Evolutionary conservation across 1,140 invertebrate species (phyloP), one percentile per base, ranked within the genome.

Genomic region (Drosophila leontia): DNA sequence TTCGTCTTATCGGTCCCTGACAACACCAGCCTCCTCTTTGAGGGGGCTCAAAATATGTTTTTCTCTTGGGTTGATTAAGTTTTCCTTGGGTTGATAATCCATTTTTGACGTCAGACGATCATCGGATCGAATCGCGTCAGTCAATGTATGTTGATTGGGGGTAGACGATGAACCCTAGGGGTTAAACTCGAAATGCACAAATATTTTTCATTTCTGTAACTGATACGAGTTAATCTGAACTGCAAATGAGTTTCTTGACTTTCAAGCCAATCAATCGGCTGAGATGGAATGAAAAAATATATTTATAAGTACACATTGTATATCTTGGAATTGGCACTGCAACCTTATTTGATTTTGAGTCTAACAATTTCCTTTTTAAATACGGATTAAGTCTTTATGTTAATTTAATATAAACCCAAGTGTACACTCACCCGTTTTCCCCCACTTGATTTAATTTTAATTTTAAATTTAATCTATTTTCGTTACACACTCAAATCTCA

Each of bases 31-130:
- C 50, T 37, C 55, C 57, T 57, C 26, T 9, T 39, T 39, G 15
- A n/a, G 13, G 19, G 35, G 53, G 34, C 42, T 67, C 35, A 42
- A 56, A 55, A 47, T 58, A 50, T 69, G 35, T 58, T 67, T 56
- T 61, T 39, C 56, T 47, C 59, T 65, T 42, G 29, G 35, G 37
- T 55, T 44, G 42, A 85, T 84, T 68, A 61, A 62, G 75, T 81
- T 82, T 65, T 60, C 41, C 47, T 23, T 71, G 39, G 53, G 56
- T 47, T 65, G 84, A 87, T 84, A 90, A 90, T 75, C 77, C 63
- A 23, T 37, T 47, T 69, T 42, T 77, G 83, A 88, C 84, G 83
- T 83, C 83, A 87, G 55, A 39, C 55, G 48, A 39, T 35, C 50
- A 47, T 48, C 60, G 37, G 47, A 47, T 45, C 65, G 29, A 44